Conservation (phyloP, 2,888 invertebrate species). For the Gymnosoma rotundatum region DNA sequence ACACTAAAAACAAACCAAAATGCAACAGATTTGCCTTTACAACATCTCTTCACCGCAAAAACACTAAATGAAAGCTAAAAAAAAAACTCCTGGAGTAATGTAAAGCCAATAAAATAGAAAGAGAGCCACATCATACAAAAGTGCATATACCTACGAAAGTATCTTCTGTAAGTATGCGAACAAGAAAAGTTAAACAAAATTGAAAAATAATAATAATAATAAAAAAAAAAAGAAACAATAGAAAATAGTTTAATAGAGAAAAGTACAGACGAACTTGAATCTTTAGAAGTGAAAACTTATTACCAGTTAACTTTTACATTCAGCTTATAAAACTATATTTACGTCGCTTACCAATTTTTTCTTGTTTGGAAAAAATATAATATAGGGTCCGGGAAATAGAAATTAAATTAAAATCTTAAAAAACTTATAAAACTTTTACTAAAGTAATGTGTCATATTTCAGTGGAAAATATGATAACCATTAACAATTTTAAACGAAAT, state of each 20-base stretch:
- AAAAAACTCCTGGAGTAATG: not conserved
- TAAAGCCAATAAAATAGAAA: constrained; percentile 5
- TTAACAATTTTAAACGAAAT: no score
- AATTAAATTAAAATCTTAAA: no score
- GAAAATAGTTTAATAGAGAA: not conserved
- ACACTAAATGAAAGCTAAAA: not conserved
- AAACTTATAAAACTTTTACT: no score
- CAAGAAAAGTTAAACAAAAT: no score
- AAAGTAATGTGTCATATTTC: no score
- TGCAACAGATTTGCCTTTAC: not conserved
- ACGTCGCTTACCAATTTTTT: no score
- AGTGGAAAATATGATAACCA: no score
- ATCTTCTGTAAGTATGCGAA: constrained; percentile 24
- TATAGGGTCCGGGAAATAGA: no score
- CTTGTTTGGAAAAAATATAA: no score
- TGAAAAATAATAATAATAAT: not conserved
- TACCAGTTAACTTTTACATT: not conserved
- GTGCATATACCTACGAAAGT: not conserved
- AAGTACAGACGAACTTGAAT: constrained; percentile 5
- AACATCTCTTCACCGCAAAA: not conserved
- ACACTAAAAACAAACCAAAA: constrained; percentile 11
- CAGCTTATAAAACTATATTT: no score
- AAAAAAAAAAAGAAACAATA: no score
- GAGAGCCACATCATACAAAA: constrained; percentile 3
- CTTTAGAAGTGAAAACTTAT: not conserved